These are phyloP conservation scores for Cosmia trapezina DNA, from an alignment of 2,888 invertebrate genomes.

Conservation along the genomic window DNA sequence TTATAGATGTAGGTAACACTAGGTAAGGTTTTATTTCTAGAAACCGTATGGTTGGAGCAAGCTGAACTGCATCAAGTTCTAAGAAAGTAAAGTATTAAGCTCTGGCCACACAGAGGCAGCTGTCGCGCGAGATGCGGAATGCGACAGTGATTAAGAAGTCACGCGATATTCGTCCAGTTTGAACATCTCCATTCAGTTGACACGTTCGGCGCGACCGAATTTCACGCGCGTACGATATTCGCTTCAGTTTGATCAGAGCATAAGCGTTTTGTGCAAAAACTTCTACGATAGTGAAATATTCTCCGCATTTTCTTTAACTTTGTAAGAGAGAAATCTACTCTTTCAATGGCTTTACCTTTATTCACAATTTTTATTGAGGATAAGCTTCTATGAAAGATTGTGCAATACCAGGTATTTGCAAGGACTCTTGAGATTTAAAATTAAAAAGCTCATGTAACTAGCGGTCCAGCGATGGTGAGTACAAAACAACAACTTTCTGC, in stretches of 20 bases:
- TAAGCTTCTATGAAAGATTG: neutral
- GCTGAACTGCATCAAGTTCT: neutral
- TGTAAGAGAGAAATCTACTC: neutral
- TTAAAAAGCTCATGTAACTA: conserved; percentile 3
- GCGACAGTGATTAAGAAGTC: neutral
- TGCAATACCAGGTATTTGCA: neutral
- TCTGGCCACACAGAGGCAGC: neutral
- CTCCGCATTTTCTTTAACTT: neutral
- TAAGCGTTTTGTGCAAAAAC: neutral
- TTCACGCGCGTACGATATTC: neutral
- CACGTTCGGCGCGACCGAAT: neutral
- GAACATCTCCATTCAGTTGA: neutral
- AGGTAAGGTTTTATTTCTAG: neutral
- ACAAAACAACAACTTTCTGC: neutral
- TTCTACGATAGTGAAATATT: neutral
- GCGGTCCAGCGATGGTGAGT: neutral
- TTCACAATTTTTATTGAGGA: neutral
- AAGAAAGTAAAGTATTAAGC: neutral
- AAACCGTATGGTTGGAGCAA: neutral
- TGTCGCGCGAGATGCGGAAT: too few species aligned
- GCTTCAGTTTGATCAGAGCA: neutral
- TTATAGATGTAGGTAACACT: neutral
- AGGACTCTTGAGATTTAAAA: neutral
- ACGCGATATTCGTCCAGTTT: neutral
- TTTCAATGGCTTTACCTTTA: neutral